These are phyloP conservation scores for Campylorhamphus procurvoides DNA, from an alignment of 2,113 vertebrate species.

Conservation along the genomic window DNA sequence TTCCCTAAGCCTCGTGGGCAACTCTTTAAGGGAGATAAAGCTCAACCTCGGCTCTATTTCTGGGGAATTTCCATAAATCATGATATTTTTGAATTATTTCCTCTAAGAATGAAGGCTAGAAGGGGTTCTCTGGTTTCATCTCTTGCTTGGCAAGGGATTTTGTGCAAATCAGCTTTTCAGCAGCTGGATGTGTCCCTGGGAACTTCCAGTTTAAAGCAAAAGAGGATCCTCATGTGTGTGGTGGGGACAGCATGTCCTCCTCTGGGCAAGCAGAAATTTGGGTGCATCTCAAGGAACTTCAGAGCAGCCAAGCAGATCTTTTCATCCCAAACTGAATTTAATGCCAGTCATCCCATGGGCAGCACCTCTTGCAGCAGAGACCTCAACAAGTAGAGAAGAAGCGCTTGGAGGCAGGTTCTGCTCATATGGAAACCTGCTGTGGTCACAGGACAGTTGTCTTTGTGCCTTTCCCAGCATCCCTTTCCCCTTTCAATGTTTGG, in stretches of 20 bases:
- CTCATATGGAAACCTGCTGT: neutral
- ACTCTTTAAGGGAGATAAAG: neutral
- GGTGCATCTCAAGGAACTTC: neutral
- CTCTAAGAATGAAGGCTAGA: neutral
- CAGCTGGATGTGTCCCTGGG: neutral
- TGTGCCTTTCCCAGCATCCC: neutral
- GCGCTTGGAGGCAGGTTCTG: accelerated
- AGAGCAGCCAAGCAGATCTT: neutral
- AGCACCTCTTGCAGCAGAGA: neutral
- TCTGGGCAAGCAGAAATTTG: neutral
- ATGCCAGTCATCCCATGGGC: neutral
- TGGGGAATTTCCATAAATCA: neutral
- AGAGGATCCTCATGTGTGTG: neutral
- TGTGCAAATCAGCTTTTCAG: neutral
- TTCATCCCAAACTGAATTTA: neutral
- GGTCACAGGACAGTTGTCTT: neutral
- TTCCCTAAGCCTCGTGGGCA: neutral
- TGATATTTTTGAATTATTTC: neutral
- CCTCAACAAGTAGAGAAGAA: neutral
- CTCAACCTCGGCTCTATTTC: neutral
- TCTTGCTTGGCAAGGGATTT: neutral
- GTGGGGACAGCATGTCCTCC: neutral
- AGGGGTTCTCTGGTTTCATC: neutral
- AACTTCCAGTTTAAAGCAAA: neutral
- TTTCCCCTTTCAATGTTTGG: neutral